These are phyloP conservation scores for Coendou prehensilis DNA, from an alignment of 2,797 vertebrate species.

Conservation along the genomic window DNA sequence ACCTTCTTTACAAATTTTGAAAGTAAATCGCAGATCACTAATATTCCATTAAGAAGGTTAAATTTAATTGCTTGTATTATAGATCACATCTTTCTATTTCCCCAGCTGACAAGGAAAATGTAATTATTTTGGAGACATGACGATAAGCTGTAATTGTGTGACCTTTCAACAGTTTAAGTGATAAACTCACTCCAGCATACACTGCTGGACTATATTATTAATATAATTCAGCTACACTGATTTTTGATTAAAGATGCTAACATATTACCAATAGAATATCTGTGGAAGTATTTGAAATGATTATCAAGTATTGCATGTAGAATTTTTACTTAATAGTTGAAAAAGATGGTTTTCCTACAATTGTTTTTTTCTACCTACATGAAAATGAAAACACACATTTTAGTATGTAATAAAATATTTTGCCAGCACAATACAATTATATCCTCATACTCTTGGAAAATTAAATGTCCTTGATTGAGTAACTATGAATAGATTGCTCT, in stretches of 20 bases:
- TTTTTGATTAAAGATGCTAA: conserved; percentile 68
- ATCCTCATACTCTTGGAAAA: not conserved
- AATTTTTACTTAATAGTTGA: conserved; percentile 19
- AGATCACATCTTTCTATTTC: conserved; percentile 68
- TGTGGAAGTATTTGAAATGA: not conserved
- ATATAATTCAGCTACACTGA: conserved; percentile 62
- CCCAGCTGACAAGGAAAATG: conserved; percentile 66
- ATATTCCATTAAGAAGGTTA: conserved; percentile 77
- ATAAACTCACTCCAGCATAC: conserved; percentile 78
- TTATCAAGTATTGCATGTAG: not conserved
- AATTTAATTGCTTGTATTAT: conserved; percentile 77
- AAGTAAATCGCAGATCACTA: conserved; percentile 69
- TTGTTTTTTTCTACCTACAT: not conserved
- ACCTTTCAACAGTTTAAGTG: conserved; percentile 86
- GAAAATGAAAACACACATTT: not conserved
- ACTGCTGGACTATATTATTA: conserved; percentile 82
- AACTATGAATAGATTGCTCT: not conserved
- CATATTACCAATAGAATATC: not conserved
- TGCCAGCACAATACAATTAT: not conserved
- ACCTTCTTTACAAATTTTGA: conserved; percentile 21
- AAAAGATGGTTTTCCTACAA: not conserved
- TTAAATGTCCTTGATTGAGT: not conserved
- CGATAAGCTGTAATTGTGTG: conserved; percentile 78
- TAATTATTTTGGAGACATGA: conserved; percentile 79
- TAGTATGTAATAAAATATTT: not conserved